Percentiles rank a stretch among this genome's conserved stretches.
Evolutionary conservation across 1,140 invertebrate species (phyloP).

Genomic region (Myzus persicae): DNA sequence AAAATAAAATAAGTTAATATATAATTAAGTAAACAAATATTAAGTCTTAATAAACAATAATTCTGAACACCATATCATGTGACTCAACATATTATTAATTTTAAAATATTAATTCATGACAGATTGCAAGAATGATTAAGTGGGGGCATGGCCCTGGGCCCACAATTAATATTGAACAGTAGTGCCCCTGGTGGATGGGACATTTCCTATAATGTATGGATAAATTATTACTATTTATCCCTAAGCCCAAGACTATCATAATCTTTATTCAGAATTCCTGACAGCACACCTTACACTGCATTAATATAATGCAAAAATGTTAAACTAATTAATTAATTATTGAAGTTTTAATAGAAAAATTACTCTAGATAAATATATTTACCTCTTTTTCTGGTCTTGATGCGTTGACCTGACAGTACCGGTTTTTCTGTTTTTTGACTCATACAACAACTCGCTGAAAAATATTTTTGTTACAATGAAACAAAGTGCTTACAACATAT

Average conservation of each 20-base stretch:
- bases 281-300: background rate
- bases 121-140: too few relatives aligned
- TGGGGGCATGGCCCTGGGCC: too few relatives aligned
- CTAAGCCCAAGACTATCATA: too few relatives aligned
- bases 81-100: too few relatives aligned
- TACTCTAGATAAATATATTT: conserved; percentile 63
- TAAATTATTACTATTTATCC: too few relatives aligned
- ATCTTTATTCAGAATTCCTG: background rate
- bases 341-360: background rate
- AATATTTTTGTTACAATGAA: background rate
- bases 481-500: background rate
- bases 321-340: background rate
- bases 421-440: conserved; percentile 99
- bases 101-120: too few relatives aligned
- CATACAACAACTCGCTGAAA: conserved; percentile 96
- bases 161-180: too few relatives aligned
- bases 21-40: background rate
- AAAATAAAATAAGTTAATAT: background rate
- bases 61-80: background rate
- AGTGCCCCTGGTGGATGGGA: too few relatives aligned
- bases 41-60: background rate
- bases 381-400: conserved; percentile 99
- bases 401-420: conserved; percentile 99
- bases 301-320: background rate
- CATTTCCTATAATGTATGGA: too few relatives aligned